Conservation (phyloP, 30 jellyfish, hydroid and myxozoan genomes). For the Cassiopea xamachana region DNA sequence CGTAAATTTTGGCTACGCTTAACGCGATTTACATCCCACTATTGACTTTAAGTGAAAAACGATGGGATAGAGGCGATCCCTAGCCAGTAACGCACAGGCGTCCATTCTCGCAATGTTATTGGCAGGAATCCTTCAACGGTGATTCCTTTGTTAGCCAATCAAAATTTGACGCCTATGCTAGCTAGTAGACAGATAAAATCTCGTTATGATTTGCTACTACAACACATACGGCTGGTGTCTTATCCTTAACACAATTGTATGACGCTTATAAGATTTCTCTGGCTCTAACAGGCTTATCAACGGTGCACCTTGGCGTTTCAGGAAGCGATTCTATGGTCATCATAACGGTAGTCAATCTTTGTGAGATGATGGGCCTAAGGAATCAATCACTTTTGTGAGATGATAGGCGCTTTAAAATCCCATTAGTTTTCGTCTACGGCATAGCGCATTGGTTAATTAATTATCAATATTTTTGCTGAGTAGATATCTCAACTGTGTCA, state of each 20-base stretch:
- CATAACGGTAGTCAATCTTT: neutral
- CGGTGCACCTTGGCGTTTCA: neutral
- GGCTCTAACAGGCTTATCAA: neutral
- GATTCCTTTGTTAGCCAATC: too few species aligned
- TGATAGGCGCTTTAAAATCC: neutral
- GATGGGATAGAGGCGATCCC: neutral
- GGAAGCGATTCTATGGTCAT: neutral
- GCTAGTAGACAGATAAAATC: neutral
- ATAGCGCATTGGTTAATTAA: neutral
- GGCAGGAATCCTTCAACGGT: too few species aligned
- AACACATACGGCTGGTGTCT: neutral
- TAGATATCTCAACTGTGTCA: neutral
- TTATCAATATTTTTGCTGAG: neutral
- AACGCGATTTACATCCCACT: neutral
- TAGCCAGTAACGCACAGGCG: neutral
- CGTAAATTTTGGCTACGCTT: neutral
- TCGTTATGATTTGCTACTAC: neutral
- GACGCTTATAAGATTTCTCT: neutral
- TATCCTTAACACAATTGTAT: neutral
- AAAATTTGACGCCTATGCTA: neutral
- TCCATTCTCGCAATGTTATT: too few species aligned
- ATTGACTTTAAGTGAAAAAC: neutral
- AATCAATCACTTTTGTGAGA: neutral
- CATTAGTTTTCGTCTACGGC: neutral
- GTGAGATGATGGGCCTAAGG: neutral